These are phyloP conservation scores for Limnodromus scolopaceus DNA, from an alignment of 2,797 vertebrate species.

Conservation along the genomic window DNA sequence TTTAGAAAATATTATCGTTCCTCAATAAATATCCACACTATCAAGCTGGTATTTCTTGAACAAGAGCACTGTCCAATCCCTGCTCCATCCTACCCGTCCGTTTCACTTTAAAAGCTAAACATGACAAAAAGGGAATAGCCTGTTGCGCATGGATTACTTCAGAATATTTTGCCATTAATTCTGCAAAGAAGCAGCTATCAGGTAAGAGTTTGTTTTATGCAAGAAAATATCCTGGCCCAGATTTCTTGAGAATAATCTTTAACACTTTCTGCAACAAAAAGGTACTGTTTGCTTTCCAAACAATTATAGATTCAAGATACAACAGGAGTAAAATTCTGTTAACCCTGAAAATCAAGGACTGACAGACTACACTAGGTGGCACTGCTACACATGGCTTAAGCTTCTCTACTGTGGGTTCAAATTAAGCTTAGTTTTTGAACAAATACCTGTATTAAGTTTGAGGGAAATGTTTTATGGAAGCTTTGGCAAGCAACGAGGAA, in stretches of 20 bases:
- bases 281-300: background rate
- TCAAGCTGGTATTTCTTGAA: background rate
- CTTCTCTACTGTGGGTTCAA: background rate
- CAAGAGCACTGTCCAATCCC: background rate
- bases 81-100: background rate
- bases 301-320: rapidly evolving
- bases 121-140: background rate
- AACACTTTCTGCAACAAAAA: background rate
- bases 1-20: background rate
- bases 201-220: background rate
- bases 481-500: background rate
- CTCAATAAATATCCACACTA: background rate
- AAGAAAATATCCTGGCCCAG: background rate
- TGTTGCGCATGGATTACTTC: background rate
- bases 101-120: background rate
- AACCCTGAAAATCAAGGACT: background rate
- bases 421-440: background rate
- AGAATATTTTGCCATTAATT: background rate
- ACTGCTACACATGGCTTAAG: background rate
- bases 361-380: conserved; percentile 53
- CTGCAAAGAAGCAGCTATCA: background rate
- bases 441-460: background rate
- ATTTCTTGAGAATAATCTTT: background rate
- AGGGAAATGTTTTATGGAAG: background rate
- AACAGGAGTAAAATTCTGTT: background rate